Evolutionary conservation across 1,140 invertebrate genomes (phyloP).

Genomic region (Coenobita brevimanus): DNA sequence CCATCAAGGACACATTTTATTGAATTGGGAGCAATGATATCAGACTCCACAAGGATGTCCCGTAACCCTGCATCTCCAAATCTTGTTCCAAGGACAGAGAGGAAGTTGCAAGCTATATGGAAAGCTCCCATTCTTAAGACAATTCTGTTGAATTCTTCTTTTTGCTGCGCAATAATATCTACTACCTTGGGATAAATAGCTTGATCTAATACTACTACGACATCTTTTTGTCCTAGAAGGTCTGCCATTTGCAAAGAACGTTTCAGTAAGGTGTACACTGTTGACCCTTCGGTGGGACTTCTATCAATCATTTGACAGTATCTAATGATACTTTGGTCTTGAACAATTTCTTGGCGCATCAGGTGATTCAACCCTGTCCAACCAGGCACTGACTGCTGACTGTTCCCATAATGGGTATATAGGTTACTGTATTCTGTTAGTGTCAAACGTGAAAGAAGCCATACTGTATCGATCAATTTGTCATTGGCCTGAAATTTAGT

Average conservation of each 20-base stretch:
- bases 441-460: too few relatives aligned
- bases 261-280: background rate
- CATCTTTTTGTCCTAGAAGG: background rate
- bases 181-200: slow-evolving; percentile 1
- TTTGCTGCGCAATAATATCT: background rate
- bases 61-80: background rate
- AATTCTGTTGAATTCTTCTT: background rate
- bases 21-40: background rate
- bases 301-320: background rate
- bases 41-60: background rate
- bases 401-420: background rate
- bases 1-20: background rate
- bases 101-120: background rate
- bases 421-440: too few relatives aligned
- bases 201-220: background rate
- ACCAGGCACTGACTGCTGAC: background rate
- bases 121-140: background rate
- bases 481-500: too few relatives aligned
- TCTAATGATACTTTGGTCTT: background rate
- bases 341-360: background rate
- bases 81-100: background rate
- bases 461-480: too few relatives aligned
- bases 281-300: background rate
- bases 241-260: background rate
- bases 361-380: background rate